phyloP scores from a whole-genome alignment of 2,797 vertebrate species.

The Myioborus melanocephalus region DNA sequence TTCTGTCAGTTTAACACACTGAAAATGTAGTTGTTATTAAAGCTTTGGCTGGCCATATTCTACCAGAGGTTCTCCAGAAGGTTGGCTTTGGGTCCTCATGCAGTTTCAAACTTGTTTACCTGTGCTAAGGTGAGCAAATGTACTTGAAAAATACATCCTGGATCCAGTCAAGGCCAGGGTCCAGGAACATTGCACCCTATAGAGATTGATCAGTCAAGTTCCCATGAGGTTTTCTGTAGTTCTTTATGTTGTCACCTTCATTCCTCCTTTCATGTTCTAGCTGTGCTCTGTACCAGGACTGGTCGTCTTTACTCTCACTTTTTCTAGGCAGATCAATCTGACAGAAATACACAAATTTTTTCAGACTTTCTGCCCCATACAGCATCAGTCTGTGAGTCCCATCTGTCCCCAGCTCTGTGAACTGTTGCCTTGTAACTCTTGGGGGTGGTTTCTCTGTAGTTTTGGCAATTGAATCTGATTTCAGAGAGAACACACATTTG shows the following conservation, averaged over 20 bases:
- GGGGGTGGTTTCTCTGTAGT: background rate
- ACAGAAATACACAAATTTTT: background rate
- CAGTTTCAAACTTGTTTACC: background rate
- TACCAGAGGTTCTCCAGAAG: background rate
- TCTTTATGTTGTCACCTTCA: background rate
- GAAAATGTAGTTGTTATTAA: background rate
- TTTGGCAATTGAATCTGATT: background rate
- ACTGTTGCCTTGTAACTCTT: background rate
- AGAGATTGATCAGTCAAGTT: background rate
- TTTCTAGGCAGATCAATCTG: background rate
- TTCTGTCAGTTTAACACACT: background rate
- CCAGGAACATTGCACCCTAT: accelerated
- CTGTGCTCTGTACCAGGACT: background rate
- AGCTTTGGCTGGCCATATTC: background rate
- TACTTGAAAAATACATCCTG: background rate
- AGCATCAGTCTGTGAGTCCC: background rate
- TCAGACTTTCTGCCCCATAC: background rate
- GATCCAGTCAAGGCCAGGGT: background rate
- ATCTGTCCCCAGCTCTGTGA: background rate
- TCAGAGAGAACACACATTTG: background rate
- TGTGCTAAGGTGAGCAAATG: background rate
- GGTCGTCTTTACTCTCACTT: background rate
- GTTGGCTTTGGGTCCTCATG: background rate
- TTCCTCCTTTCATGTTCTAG: background rate
- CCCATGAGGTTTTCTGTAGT: background rate